Evolutionary conservation across 2,797 vertebrate species (phyloP).

Genomic region (Cryptoprocta ferox): DNA sequence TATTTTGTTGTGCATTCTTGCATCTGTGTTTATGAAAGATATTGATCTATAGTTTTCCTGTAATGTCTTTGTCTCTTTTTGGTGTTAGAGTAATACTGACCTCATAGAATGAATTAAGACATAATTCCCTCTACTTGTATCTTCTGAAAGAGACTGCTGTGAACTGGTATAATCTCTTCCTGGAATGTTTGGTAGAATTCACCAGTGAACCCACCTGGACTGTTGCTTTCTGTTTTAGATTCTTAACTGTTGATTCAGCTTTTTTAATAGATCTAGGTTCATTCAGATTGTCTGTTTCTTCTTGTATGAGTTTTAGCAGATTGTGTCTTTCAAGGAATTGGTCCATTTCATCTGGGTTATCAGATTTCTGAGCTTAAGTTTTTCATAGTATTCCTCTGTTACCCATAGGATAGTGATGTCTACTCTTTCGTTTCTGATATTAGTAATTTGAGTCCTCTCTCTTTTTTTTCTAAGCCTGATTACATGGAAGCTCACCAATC

Average conservation of each 20-base stretch:
- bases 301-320: not conserved
- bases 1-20: not conserved
- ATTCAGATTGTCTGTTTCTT: not conserved
- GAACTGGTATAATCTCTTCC: not conserved
- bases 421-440: not conserved
- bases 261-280: not conserved
- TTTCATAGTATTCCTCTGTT: not conserved
- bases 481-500: not conserved
- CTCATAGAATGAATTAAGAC: not conserved
- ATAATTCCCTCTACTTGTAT: not conserved
- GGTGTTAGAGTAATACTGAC: not conserved
- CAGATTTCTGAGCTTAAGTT: not conserved
- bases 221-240: not conserved
- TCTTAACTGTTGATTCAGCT: not conserved
- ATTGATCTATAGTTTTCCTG: not conserved
- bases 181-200: not conserved
- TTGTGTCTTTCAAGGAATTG: not conserved
- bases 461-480: not conserved
- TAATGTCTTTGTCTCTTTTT: not conserved
- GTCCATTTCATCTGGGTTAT: not conserved
- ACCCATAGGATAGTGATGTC: not conserved
- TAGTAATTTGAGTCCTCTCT: not conserved
- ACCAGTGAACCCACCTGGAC: not conserved
- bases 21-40: not conserved
- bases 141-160: not conserved